These are phyloP conservation scores for Stylophora pistillata DNA, from an alignment of 64 coral and sea anemone species.

Conservation along the genomic window DNA sequence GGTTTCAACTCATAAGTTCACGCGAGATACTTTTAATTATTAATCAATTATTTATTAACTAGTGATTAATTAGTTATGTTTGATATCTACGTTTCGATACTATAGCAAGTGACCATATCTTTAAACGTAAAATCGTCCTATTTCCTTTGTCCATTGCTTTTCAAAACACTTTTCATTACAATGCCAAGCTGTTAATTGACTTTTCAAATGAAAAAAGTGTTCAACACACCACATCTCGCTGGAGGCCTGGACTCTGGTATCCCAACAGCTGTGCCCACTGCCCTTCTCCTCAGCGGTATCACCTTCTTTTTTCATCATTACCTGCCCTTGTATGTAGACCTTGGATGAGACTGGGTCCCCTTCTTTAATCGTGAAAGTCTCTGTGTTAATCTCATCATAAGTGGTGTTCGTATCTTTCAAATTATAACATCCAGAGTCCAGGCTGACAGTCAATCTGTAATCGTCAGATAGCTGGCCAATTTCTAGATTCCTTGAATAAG, in stretches of 20 bases:
- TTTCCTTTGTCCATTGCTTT: slow-evolving; percentile 23
- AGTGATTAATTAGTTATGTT: neutral
- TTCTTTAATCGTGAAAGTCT: slow-evolving; percentile 40
- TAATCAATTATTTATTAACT: too few relatives aligned
- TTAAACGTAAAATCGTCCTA: slow-evolving; percentile 11
- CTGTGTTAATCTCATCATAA: slow-evolving; percentile 12
- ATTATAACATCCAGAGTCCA: neutral
- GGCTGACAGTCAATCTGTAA: neutral
- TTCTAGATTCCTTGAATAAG: neutral
- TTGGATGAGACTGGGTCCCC: slow-evolving; percentile 1
- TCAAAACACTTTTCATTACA: slow-evolving; percentile 11
- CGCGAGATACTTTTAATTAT: too few relatives aligned
- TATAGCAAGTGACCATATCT: neutral
- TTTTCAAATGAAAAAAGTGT: slow-evolving; percentile 20
- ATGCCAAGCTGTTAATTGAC: slow-evolving; percentile 28
- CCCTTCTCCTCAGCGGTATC: neutral
- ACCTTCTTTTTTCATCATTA: slow-evolving; percentile 20
- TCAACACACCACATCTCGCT: slow-evolving; percentile 43
- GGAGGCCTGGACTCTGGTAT: neutral
- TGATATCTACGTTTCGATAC: neutral
- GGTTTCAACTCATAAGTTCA: too few relatives aligned
- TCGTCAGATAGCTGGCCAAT: slow-evolving; percentile 10
- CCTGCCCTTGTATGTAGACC: slow-evolving; percentile 14
- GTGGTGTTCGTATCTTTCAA: slow-evolving; percentile 33
- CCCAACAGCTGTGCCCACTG: neutral